phyloP scores from a whole-genome alignment of 2,113 vertebrate genomes.

The Scolopax mira region DNA sequence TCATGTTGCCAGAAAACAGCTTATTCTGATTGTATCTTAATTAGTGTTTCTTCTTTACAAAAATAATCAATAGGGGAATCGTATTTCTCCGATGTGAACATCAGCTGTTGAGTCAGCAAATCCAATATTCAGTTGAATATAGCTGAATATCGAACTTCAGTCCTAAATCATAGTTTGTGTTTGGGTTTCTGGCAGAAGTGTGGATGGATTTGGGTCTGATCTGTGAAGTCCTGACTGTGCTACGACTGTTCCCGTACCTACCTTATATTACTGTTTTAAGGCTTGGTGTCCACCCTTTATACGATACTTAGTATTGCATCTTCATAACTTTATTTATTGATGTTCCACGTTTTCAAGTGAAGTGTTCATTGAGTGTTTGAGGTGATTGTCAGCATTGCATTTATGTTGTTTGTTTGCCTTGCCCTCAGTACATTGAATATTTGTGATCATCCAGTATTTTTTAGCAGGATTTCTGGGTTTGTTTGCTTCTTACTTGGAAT shows the following conservation, averaged over 20 bases:
- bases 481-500: background rate
- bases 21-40: background rate
- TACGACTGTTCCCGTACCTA: background rate
- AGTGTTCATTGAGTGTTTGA: background rate
- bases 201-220: background rate
- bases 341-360: background rate
- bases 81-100: background rate
- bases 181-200: background rate
- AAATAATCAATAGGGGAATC: background rate
- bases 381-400: background rate
- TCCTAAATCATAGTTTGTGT: background rate
- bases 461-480: background rate
- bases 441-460: background rate
- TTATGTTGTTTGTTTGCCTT: conserved; percentile 33
- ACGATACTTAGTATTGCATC: background rate
- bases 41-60: background rate
- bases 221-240: background rate
- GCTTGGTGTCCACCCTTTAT: background rate
- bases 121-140: background rate
- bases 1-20: background rate
- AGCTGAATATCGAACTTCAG: background rate
- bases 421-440: background rate
- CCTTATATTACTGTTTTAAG: background rate
- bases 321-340: conserved; percentile 28
- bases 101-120: background rate